A percentile compares a stretch with the other conserved stretches of the same genome.
These are phyloP conservation scores for Camponotus fellah DNA, from an alignment of 2,888 invertebrate species.

Conservation along the genomic window DNA sequence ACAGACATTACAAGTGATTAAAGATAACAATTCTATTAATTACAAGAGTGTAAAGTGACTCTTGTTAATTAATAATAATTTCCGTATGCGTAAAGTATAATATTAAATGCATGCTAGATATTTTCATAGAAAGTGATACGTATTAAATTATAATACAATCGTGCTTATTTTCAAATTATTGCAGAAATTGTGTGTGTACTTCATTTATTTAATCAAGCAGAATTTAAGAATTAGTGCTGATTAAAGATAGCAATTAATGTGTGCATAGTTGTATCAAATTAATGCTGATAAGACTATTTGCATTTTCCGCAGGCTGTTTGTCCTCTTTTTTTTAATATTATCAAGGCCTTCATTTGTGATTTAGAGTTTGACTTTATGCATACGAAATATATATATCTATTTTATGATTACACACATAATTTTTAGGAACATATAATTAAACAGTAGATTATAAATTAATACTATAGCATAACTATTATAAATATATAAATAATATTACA, in stretches of 20 bases:
- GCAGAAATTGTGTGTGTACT: slow-evolving; percentile 5
- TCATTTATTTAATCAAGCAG: slow-evolving; percentile 20
- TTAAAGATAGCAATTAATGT: slow-evolving; percentile 32
- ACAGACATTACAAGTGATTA: neutral
- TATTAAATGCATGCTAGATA: slow-evolving; percentile 32
- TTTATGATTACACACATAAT: neutral
- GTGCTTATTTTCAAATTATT: slow-evolving; percentile 38
- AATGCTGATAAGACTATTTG: neutral
- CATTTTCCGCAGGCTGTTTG: too few species aligned
- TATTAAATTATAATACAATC: slow-evolving; percentile 26
- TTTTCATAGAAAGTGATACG: slow-evolving; percentile 8
- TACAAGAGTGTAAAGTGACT: slow-evolving; percentile 18
- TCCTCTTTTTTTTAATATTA: neutral
- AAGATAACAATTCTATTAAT: slow-evolving; percentile 10
- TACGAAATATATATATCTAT: slow-evolving; percentile 9
- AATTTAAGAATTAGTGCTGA: neutral
- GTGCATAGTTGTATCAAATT: neutral
- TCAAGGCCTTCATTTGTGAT: neutral
- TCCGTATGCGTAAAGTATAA: slow-evolving; percentile 27
- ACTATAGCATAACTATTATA: neutral
- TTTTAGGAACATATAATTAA: neutral
- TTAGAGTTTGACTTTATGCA: slow-evolving; percentile 14
- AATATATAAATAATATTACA: neutral
- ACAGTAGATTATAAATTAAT: neutral
- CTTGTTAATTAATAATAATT: slow-evolving; percentile 18